A percentile compares a stretch with the other conserved stretches of the same genome.
Conservation (phyloP, 2,113 vertebrate genomes). For the Pterocles gutturalis region DNA sequence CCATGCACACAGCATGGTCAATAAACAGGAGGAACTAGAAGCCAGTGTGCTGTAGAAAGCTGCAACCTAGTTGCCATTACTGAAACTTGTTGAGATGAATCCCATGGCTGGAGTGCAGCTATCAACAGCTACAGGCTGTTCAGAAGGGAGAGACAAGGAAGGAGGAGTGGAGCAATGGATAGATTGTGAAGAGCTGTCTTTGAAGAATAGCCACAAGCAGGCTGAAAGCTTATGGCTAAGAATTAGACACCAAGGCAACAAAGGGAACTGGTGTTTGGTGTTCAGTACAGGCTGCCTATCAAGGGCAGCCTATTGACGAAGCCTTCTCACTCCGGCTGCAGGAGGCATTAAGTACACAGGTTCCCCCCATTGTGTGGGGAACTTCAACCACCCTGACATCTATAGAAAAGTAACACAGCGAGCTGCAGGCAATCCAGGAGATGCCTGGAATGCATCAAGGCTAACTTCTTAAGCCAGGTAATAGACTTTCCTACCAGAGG, state of each 20-base stretch:
- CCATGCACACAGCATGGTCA: accelerated
- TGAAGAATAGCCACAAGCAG: not conserved
- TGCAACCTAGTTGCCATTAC: not conserved
- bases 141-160: not conserved
- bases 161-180: accelerated
- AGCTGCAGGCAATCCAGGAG: not conserved
- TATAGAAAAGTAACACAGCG: not conserved
- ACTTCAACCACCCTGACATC: not conserved
- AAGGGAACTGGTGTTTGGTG: not conserved
- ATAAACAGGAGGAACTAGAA: not conserved
- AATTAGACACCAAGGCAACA: not conserved
- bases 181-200: not conserved
- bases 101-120: not conserved
- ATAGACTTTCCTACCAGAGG: accelerated
- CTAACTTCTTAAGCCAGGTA: not conserved
- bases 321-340: too few relatives aligned
- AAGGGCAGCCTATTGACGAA: not conserved
- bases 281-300: accelerated
- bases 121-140: not conserved
- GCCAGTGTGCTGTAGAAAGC: not conserved
- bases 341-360: not conserved
- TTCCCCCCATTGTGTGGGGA: not conserved
- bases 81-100: not conserved
- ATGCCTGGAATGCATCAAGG: accelerated
- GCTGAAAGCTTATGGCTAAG: not conserved